These are phyloP conservation scores for Gasteruption jaculator DNA, from an alignment of 2,888 invertebrate genomes.

Conservation along the genomic window DNA sequence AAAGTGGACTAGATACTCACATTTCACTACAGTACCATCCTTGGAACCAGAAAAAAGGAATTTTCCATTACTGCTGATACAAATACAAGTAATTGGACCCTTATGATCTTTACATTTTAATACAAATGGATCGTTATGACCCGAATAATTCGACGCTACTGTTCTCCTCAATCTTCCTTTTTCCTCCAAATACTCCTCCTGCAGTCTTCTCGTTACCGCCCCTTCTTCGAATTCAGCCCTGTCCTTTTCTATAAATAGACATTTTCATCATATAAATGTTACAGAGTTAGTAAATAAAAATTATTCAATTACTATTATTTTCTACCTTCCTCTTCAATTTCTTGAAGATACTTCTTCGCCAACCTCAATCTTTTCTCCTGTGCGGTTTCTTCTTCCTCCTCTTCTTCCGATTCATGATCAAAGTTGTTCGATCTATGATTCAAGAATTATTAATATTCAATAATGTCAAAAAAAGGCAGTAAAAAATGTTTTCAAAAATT, in stretches of 20 bases:
- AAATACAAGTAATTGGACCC: constrained; percentile 74
- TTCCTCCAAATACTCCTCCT: constrained; percentile 82
- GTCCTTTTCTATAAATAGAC: constrained; percentile 57
- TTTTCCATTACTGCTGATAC: constrained; percentile 69
- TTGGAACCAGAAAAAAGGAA: constrained; percentile 81
- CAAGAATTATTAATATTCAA: constrained; percentile 12
- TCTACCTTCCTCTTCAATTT: constrained; percentile 74
- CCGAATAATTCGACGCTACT: constrained; percentile 64
- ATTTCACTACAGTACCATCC: constrained; percentile 84
- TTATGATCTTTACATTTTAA: constrained; percentile 76
- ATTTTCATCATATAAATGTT: constrained; percentile 2
- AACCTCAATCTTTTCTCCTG: constrained; percentile 87
- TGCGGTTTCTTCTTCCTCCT: constrained; percentile 73
- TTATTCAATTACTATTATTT: background rate
- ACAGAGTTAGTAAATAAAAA: background rate
- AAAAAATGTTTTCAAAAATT: constrained; percentile 8
- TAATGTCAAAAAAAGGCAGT: background rate
- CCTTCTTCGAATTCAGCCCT: constrained; percentile 63
- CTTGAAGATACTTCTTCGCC: constrained; percentile 84
- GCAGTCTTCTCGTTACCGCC: constrained; percentile 70
- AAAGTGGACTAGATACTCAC: constrained; percentile 50
- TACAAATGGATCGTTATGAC: constrained; percentile 48
- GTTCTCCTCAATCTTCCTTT: constrained; percentile 73
- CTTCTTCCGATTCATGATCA: constrained; percentile 51
- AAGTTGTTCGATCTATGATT: constrained; percentile 28